Evolutionary conservation across 1,140 invertebrate species (phyloP), one percentile per base, ranked within the genome.

Genomic region (Drosophila kikkawai): DNA sequence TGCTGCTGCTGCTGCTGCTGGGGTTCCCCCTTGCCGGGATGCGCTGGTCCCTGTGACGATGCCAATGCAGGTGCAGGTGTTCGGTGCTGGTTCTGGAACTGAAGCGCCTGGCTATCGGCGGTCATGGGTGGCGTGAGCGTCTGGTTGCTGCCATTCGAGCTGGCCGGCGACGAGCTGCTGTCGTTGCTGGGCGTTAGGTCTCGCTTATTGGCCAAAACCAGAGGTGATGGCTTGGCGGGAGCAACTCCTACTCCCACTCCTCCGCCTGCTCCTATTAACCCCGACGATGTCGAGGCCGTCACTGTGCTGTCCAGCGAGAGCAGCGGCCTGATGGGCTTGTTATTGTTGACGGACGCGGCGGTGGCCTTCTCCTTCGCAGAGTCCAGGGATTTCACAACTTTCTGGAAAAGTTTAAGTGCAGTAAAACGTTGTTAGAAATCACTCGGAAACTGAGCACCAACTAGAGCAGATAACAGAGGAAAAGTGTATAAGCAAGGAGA

Each of bases 121-220:
- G 91, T 92, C 91, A 92, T 86, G 83, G 91, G 91, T 76, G 91
- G 91, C 50, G 91, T 92, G 26, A 92, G 80, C 7, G 91, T 92
- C 51, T 91, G 88, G 91, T 92, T 92, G 75, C 91, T 92, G 68
- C 91, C 91, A 91, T 92, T 92, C 73, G 88, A 92, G 63, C 91
- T 91, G 53, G 83, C 80, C 55, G 91, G 80, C 36, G 84, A 87
- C 41, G 76, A 83, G 69, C 80, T 90, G 19, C 78, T 80, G 29
- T 74, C 79, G 64, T 73, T 73, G 50, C 84, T 80, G 34, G 90
- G 76, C 29, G 88, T 91, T 39, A 91, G 70, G 50, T 91, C 88
- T 19, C 83, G 64, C 32, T 88, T 88, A 42, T 51, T 57, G 57
- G 65, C 77, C 74, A 80, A 19, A 9, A 88, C 50, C 66, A 83